These are phyloP conservation scores for Pachyrhynchus sulphureomaculatus DNA, from an alignment of 1,140 invertebrate species.

Conservation along the genomic window DNA sequence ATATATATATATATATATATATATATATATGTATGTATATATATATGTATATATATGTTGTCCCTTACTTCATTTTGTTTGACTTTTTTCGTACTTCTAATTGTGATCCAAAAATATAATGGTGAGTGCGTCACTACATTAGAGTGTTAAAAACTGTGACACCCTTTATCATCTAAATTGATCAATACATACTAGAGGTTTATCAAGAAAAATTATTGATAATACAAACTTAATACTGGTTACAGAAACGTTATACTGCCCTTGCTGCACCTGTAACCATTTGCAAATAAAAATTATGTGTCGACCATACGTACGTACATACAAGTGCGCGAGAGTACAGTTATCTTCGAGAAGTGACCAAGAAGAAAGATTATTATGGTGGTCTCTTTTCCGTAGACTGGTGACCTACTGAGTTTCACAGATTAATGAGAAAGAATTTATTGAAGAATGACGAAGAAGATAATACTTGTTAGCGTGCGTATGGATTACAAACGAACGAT, in stretches of 20 bases:
- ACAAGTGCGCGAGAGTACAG: slow-evolving; percentile 14
- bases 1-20: no score
- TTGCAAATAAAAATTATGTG: not conserved
- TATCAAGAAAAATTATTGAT: no score
- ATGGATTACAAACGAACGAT: not conserved
- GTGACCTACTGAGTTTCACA: slow-evolving; percentile 5
- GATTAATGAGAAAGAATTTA: slow-evolving; percentile 5
- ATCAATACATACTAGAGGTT: no score
- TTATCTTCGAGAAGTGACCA: slow-evolving; percentile 2
- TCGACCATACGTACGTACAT: not conserved
- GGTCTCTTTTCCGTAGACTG: slow-evolving; percentile 14
- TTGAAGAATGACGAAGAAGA: slow-evolving; percentile 4
- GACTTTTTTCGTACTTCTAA: no score
- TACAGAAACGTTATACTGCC: not conserved
- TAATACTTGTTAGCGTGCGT: slow-evolving; percentile 1
- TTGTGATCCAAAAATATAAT: no score
- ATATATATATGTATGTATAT: no score
- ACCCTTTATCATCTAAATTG: no score
- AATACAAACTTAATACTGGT: not conserved
- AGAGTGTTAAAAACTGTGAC: no score
- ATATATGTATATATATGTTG: no score
- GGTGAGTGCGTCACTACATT: no score
- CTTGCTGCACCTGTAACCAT: not conserved
- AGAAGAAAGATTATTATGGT: not conserved
- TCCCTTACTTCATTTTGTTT: no score